Evolutionary conservation across 1,140 invertebrate species (phyloP), one percentile per base, ranked within the genome.

Genomic region (Musca domestica): DNA sequence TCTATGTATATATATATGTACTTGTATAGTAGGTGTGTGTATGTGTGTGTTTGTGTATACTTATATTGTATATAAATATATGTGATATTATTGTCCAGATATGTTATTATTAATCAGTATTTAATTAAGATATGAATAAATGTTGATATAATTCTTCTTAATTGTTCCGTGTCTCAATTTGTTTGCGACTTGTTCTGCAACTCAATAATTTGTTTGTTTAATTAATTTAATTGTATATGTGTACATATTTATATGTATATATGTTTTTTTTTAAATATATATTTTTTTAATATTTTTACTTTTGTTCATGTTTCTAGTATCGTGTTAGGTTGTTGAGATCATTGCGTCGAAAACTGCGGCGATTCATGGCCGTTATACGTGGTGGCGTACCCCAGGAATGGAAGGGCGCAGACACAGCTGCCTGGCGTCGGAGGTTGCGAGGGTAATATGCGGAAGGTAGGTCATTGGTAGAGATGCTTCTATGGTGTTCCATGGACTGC

Each of bases 311-410:
- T 66, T 66, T 27, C 48, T 66, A 66, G 64, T 51, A 54, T 67
- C 1, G 20, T 56, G 52, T 54, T 56, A 54, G 23, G 34, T 19
- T 54, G 20, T 68, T 67, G 65, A 71, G 68, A 65, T 71, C 72
- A 69, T 69, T 69, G 69, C 77, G 77, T 73, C 79, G 67, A 75
- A 73, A 80, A 72, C 71, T 74, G 64, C 80, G 69, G 64, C 77
- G 73, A 70, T 81, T 77, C 74, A 81, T 69, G 74, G 79, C 79
- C 71, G 77, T 80, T 64, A 81, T 78, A 77, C 77, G 76, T 68
- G 79, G 79, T 64, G 77, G 80, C 69, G 80, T 81, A 68, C 79
- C 77, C 80, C 80, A 81, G 34, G 75, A 47, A 67, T 76, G 77
- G 48, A 76, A 78, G 23, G 75, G 73, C 20, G 70, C 69, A 67